A percentile compares a stretch with the other conserved stretches of the same genome.
Evolutionary conservation across 2,797 vertebrate genomes (phyloP).

Genomic region (Acipenser oxyrinchus): DNA sequence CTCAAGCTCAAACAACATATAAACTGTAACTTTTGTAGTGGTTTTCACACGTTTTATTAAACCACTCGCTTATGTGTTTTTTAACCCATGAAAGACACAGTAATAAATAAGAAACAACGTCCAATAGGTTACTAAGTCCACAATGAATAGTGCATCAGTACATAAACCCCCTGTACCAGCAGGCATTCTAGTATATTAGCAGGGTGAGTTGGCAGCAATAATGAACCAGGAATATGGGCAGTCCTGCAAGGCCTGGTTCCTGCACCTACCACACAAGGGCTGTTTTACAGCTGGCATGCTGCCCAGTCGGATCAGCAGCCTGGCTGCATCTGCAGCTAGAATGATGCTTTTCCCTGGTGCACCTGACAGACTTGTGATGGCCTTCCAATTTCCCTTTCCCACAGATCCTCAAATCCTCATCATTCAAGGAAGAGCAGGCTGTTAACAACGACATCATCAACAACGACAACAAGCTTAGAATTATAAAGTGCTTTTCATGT

Average conservation of each 20-base stretch:
- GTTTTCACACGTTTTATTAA: too few relatives aligned
- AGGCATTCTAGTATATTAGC: background rate
- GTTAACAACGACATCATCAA: too few relatives aligned
- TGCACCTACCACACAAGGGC: background rate
- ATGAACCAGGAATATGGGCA: background rate
- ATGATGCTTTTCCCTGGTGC: too few relatives aligned
- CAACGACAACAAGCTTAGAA: too few relatives aligned
- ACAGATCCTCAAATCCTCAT: background rate
- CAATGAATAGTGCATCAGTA: background rate
- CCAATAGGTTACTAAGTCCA: background rate
- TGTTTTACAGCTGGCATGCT: background rate
- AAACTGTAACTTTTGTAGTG: too few relatives aligned
- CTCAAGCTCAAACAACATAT: too few relatives aligned
- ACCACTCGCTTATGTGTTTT: too few relatives aligned
- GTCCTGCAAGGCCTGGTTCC: background rate
- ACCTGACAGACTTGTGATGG: background rate
- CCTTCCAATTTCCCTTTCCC: background rate
- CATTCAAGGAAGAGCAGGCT: too few relatives aligned
- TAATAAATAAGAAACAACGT: background rate
- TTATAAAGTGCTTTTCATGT: too few relatives aligned
- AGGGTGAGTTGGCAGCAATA: background rate
- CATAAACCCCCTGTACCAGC: background rate
- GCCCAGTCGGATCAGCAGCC: background rate
- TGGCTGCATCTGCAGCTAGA: too few relatives aligned
- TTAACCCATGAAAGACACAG: too few relatives aligned